A percentile compares a stretch with the other conserved stretches of the same genome.
Conservation (phyloP, 2,888 invertebrate genomes). For the Pyrgus malvae region DNA sequence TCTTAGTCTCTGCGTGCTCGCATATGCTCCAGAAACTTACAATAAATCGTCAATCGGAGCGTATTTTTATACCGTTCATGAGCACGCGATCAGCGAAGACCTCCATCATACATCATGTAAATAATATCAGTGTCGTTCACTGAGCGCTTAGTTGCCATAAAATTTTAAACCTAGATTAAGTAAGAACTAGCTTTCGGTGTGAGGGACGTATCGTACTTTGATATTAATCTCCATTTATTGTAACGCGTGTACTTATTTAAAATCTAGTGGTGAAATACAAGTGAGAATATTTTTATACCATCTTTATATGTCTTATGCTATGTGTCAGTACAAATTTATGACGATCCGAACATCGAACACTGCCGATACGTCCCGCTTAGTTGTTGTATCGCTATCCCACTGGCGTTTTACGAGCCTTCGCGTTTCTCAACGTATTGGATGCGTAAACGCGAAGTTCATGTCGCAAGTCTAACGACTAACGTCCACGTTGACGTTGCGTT, state of each 20-base stretch:
- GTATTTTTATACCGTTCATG: conserved; percentile 7
- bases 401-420: too few species aligned
- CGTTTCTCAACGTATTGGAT: too few species aligned
- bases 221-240: conserved; percentile 16
- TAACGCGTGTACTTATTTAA: conserved; percentile 29
- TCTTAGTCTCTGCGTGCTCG: conserved; percentile 14
- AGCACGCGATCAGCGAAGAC: conserved; percentile 11
- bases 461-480: too few species aligned
- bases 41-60: not conserved
- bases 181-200: conserved; percentile 55
- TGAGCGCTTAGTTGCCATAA: conserved; percentile 80
- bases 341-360: conserved; percentile 18
- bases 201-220: conserved; percentile 36
- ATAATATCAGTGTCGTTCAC: conserved; percentile 70
- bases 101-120: conserved; percentile 52
- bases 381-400: too few species aligned
- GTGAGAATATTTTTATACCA: conserved; percentile 26
- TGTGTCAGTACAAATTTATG: conserved; percentile 2
- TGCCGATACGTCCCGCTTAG: conserved; percentile 38
- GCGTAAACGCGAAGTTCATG: too few species aligned
- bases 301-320: not conserved
- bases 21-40: conserved; percentile 1
- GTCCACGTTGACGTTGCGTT: too few species aligned
- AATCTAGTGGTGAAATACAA: conserved; percentile 19
- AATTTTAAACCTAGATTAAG: conserved; percentile 74